These are phyloP conservation scores for Scomberomorus guttatus DNA, from an alignment of 2,797 vertebrate genomes.

Conservation along the genomic window DNA sequence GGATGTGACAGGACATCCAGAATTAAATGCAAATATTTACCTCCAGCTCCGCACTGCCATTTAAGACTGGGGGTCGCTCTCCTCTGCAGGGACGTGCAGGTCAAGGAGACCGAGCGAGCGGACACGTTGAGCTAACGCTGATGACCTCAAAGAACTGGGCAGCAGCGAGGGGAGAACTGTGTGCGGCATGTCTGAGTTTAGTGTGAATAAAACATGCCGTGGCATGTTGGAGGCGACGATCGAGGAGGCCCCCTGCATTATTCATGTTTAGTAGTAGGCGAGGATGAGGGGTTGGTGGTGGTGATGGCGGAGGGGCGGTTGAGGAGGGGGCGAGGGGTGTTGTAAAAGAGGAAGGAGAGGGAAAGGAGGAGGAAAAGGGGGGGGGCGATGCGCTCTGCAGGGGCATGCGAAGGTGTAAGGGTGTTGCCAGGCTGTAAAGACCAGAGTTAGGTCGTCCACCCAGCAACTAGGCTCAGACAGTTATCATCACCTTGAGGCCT, in stretches of 20 bases:
- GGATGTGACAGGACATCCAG: slow-evolving; percentile 39
- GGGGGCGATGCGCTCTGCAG: slow-evolving; percentile 24
- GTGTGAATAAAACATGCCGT: slow-evolving; percentile 86
- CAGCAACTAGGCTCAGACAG: slow-evolving; percentile 45
- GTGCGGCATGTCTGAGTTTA: slow-evolving; percentile 59
- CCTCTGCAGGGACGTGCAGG: slow-evolving; percentile 51
- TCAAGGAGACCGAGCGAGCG: slow-evolving; percentile 69
- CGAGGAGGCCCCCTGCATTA: slow-evolving; percentile 79
- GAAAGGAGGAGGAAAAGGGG: neutral
- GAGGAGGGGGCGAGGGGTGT: neutral
- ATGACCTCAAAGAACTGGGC: slow-evolving; percentile 46
- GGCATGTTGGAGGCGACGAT: slow-evolving; percentile 77
- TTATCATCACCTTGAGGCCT: slow-evolving; percentile 39
- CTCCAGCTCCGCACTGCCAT: slow-evolving; percentile 34
- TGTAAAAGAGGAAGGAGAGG: slow-evolving; percentile 17
- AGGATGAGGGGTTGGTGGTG: slow-evolving; percentile 43
- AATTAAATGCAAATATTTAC: slow-evolving; percentile 80
- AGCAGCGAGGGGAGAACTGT: slow-evolving; percentile 51
- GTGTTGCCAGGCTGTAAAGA: slow-evolving; percentile 72
- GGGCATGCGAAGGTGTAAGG: slow-evolving; percentile 62
- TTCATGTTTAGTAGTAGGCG: slow-evolving; percentile 72
- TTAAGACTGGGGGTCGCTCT: slow-evolving; percentile 40
- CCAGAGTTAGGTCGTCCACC: slow-evolving; percentile 50
- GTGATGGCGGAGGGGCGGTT: neutral
- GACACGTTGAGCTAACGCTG: slow-evolving; percentile 63